phyloP scores from a whole-genome alignment of 2,888 invertebrate species.

The Oeneis ivallda region DNA sequence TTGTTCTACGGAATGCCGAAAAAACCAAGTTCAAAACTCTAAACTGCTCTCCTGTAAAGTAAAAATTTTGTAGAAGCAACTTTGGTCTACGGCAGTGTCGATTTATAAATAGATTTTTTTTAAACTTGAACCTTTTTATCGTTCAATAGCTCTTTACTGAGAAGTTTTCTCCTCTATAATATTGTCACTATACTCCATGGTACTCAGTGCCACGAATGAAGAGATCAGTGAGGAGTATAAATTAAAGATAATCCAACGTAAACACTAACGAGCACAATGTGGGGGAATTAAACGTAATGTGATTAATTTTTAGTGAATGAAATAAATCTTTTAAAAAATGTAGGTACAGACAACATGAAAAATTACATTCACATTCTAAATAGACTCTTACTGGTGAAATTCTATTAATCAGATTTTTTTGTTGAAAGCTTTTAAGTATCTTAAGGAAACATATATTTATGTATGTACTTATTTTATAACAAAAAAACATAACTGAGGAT shows the following conservation, averaged over 20 bases:
- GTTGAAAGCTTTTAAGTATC: too few species aligned
- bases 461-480: too few species aligned
- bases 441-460: too few species aligned
- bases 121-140: neutral
- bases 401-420: too few species aligned
- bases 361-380: neutral
- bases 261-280: conserved; percentile 52
- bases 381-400: too few species aligned
- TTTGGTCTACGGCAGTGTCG: too few species aligned
- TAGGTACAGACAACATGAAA: conserved; percentile 33
- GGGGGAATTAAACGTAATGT: conserved; percentile 50
- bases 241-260: conserved; percentile 49
- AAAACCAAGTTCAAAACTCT: too few species aligned
- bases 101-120: neutral
- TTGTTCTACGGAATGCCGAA: too few species aligned
- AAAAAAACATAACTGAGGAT: too few species aligned
- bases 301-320: conserved; percentile 51
- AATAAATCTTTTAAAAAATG: conserved; percentile 47
- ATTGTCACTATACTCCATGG: too few species aligned
- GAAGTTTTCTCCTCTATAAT: neutral
- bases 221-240: conserved; percentile 43
- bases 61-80: too few species aligned
- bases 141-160: neutral
- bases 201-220: conserved; percentile 30
- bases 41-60: too few species aligned